A percentile compares a stretch with the other conserved stretches of the same genome.
Conservation (phyloP, 2,888 invertebrate species). For the Octodonta nipae region DNA sequence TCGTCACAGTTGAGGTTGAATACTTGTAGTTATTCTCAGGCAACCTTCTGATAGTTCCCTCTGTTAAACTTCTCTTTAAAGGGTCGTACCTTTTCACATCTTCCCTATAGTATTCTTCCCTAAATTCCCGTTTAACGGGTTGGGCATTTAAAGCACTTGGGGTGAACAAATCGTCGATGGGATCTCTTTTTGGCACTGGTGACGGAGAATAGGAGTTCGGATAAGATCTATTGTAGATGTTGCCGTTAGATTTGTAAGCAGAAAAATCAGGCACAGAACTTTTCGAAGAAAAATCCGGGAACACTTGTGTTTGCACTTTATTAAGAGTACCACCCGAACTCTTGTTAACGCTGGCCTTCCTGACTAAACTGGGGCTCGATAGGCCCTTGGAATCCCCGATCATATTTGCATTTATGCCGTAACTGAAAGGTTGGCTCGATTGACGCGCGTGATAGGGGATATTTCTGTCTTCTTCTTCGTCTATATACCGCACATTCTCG, state of each 20-base stretch:
- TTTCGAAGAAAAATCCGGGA: slow-evolving; percentile 21
- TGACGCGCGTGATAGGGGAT: slow-evolving; percentile 87
- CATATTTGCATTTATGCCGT: slow-evolving; percentile 48
- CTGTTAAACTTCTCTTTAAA: slow-evolving; percentile 33
- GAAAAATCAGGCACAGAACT: slow-evolving; percentile 24
- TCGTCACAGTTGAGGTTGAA: slow-evolving; percentile 22
- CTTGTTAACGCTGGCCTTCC: slow-evolving; percentile 48
- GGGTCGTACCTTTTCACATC: slow-evolving; percentile 31
- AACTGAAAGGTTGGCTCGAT: slow-evolving; percentile 69
- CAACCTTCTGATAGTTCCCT: slow-evolving; percentile 29
- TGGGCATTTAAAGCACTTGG: slow-evolving; percentile 30
- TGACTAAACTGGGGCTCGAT: slow-evolving; percentile 71
- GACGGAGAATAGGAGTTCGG: slow-evolving; percentile 9
- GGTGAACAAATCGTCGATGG: slow-evolving; percentile 36
- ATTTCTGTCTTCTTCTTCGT: slow-evolving; percentile 40
- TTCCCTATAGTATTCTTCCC: slow-evolving; percentile 32
- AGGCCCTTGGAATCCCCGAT: slow-evolving; percentile 42
- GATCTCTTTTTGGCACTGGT: slow-evolving; percentile 21
- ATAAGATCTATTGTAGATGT: slow-evolving; percentile 15
- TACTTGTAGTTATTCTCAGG: slow-evolving; percentile 26
- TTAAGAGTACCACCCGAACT: slow-evolving; percentile 31
- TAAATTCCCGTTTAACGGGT: slow-evolving; percentile 29
- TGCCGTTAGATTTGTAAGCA: slow-evolving; percentile 16
- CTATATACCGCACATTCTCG: slow-evolving; percentile 34
- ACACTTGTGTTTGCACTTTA: slow-evolving; percentile 34